Base-by-base conservation (phyloP, 2,113 vertebrate species). In the Ptilonorhynchus violaceus region DNA sequence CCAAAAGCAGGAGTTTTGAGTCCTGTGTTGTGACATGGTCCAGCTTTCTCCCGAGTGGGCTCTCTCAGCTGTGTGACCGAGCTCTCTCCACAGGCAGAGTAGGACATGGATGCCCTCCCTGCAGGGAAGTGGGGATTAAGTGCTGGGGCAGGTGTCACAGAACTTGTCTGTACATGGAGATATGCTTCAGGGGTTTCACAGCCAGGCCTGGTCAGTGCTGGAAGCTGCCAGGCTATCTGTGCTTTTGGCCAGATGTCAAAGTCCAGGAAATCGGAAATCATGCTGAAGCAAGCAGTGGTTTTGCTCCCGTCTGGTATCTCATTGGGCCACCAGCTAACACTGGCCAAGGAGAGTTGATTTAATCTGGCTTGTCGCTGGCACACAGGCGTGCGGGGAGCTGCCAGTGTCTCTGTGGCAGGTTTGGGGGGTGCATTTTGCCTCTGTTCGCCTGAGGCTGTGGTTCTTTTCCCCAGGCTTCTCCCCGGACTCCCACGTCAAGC, bases 401-500 rank as follows among this genome's bases (percentile, higher is more conserved):
- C 66, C 90, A 83, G 52, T 1, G 0, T 74, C 77, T 89, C 67
- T 0, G 0, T 42, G 50, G 41, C 53, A 72, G n/a, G 25, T 46
- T 60, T 42, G 15, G 27, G 35, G 62, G 33, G 6, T 82, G 75
- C 30, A 6, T 53, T 90, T 87, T 74, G 79, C 31, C 44, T 96
- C 77, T 81, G 7, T 78, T 91, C 1, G 1, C 52, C 85, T 92
- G 66, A 96, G 46, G 42, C 64, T 77, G 33, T 52, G 60, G 30
- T 94, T 96, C 84, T 96, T 76, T 96, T 97, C 88, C 74, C 31
- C 82, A 98, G 82, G 76, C 98, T 91, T 89, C 95, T 79, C 73
- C 97, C 2, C 96, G 98, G 92, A 91, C 96, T 44, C 97, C 98
- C 12, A 93, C 88, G 0, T 97, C 98, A 84, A 97, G 97, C 93